Percentiles rank a stretch among this genome's conserved stretches.
These are phyloP conservation scores for Contarinia nasturtii DNA, from an alignment of 1,140 invertebrate genomes.

Conservation along the genomic window DNA sequence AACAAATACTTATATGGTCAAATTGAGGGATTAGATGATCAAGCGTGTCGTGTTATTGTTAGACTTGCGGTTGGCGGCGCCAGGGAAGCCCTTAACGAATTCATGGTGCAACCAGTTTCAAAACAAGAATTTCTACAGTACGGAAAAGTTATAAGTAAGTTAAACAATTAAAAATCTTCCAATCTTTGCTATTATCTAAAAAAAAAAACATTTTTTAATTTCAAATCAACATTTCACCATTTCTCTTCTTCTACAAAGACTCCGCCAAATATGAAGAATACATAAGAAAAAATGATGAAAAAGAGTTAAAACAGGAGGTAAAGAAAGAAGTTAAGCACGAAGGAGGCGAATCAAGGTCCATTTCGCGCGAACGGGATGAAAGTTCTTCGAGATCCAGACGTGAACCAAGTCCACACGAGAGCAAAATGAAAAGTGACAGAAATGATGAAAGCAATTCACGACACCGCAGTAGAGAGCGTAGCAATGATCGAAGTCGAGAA, in stretches of 20 bases:
- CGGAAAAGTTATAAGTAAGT: conserved; percentile 55
- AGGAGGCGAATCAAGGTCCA: conserved; percentile 3
- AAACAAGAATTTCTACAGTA: conserved; percentile 61
- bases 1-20: conserved; percentile 61
- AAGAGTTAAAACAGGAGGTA: conserved; percentile 9
- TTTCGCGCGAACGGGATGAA: conserved; percentile 1
- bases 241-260: conserved; percentile 31
- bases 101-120: conserved; percentile 50
- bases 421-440: not conserved
- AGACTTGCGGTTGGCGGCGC: conserved; percentile 53
- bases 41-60: conserved; percentile 58
- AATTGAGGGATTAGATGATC: conserved; percentile 72
- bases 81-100: conserved; percentile 55
- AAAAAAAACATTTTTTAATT: not conserved
- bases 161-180: not conserved
- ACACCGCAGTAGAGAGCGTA: conserved; percentile 8
- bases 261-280: conserved; percentile 44
- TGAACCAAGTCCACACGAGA: conserved; percentile 11
- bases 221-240: conserved; percentile 3
- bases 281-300: conserved; percentile 29
- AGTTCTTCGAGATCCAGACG: not conserved
- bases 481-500: not conserved
- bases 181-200: conserved; percentile 9
- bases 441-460: not conserved
- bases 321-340: conserved; percentile 1